Evolutionary conservation across 2,113 vertebrate species (phyloP).

Genomic region (Melanerpes aurifrons): DNA sequence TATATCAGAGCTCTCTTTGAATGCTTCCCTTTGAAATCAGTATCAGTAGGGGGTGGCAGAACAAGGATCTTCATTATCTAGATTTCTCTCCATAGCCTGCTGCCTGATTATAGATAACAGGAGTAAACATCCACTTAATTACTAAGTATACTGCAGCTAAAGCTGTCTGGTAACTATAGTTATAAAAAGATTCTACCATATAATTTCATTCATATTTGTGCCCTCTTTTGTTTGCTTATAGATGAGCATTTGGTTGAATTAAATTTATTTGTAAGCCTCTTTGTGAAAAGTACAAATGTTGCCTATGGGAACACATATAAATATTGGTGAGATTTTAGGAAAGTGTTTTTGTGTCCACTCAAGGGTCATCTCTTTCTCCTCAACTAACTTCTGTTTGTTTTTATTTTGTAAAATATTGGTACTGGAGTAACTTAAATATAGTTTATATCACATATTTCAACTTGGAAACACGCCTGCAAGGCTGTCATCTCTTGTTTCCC

Average conservation of each 20-base stretch:
- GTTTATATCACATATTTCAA: background rate
- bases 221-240: constrained; percentile 17
- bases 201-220: background rate
- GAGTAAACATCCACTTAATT: constrained; percentile 32
- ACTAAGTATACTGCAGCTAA: background rate
- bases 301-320: background rate
- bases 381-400: background rate
- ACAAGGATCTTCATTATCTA: background rate
- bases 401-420: background rate
- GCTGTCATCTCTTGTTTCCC: background rate
- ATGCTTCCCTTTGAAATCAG: background rate
- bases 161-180: background rate
- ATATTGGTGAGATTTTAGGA: background rate
- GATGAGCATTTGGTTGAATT: background rate
- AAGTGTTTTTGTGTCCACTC: background rate
- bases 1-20: background rate
- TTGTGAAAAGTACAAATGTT: background rate
- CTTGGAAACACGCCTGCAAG: background rate
- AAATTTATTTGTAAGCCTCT: background rate
- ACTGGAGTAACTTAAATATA: background rate
- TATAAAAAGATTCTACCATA: background rate
- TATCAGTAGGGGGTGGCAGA: background rate
- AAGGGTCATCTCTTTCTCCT: background rate
- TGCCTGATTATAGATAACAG: constrained; percentile 16
- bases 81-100: background rate